These are phyloP conservation scores for Patagioenas fasciata DNA, from an alignment of 2,113 vertebrate genomes.

Conservation along the genomic window DNA sequence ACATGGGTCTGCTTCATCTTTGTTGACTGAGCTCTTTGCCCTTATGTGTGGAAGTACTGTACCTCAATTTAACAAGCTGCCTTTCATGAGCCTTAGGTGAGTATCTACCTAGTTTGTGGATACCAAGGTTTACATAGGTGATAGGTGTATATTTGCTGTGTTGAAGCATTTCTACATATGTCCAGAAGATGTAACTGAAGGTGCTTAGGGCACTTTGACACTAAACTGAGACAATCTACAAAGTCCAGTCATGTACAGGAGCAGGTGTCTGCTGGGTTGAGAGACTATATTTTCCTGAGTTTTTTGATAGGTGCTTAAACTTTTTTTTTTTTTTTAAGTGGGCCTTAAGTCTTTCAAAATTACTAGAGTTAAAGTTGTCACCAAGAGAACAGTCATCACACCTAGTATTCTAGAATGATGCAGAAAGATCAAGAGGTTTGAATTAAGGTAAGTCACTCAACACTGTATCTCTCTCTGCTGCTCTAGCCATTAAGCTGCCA, in stretches of 20 bases:
- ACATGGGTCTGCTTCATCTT: not conserved
- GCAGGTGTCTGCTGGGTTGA: not conserved
- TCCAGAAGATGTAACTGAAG: not conserved
- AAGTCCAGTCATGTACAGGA: not conserved
- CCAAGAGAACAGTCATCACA: not conserved
- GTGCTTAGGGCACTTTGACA: not conserved
- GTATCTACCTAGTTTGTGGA: not conserved
- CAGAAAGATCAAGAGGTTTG: not conserved
- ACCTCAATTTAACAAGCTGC: not conserved
- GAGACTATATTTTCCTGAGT: not conserved
- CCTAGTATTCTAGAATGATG: not conserved
- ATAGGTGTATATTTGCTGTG: not conserved
- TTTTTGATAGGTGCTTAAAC: not conserved
- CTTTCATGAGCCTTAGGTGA: not conserved
- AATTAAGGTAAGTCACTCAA: not conserved
- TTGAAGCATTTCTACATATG: not conserved
- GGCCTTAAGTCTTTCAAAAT: not conserved
- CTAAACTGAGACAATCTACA: not conserved
- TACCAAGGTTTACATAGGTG: fast-evolving
- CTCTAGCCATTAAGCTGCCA: not conserved
- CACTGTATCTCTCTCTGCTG: not conserved
- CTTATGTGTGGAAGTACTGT: not conserved
- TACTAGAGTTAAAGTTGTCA: not conserved
- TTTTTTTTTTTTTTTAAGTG: not conserved
- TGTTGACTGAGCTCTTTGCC: not conserved